A percentile compares a stretch with the other conserved stretches of the same genome.
phyloP scores from a whole-genome alignment of 2,113 vertebrate genomes.

The Engystomops pustulosus region DNA sequence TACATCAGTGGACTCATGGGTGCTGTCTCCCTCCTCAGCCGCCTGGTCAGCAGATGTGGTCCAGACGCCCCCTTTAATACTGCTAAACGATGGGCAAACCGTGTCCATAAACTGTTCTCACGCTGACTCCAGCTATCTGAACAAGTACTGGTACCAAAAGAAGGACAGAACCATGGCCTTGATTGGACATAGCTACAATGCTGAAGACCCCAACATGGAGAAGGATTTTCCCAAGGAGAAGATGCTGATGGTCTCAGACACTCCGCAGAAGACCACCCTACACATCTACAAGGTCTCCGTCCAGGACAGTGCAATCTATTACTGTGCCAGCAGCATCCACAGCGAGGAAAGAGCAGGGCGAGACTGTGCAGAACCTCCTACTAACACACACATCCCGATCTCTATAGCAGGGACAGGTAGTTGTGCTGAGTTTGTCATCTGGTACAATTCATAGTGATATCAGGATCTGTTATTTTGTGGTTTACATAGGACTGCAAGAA shows the following conservation, averaged over 20 bases:
- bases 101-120: slow-evolving; percentile 9
- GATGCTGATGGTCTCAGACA: not conserved
- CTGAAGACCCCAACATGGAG: not conserved
- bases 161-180: not conserved
- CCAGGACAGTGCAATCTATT: slow-evolving; percentile 16
- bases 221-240: not conserved
- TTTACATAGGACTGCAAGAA: too few species aligned
- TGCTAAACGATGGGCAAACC: not conserved
- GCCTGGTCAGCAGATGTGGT: slow-evolving; percentile 13
- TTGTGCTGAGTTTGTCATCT: not conserved
- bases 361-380: slow-evolving; percentile 19
- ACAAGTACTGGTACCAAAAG: slow-evolving; percentile 45
- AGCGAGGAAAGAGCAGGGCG: not conserved
- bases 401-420: not conserved
- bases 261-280: not conserved
- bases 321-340: slow-evolving; percentile 47
- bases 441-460: too few species aligned
- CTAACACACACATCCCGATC: not conserved
- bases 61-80: not conserved
- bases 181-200: slow-evolving; percentile 19
- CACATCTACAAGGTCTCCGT: not conserved
- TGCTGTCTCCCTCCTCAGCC: not conserved
- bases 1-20: too few species aligned
- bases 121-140: not conserved
- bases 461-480: too few species aligned